These are phyloP conservation scores for Phalacrocorax carbo DNA, from an alignment of 2,113 vertebrate species.

Conservation along the genomic window DNA sequence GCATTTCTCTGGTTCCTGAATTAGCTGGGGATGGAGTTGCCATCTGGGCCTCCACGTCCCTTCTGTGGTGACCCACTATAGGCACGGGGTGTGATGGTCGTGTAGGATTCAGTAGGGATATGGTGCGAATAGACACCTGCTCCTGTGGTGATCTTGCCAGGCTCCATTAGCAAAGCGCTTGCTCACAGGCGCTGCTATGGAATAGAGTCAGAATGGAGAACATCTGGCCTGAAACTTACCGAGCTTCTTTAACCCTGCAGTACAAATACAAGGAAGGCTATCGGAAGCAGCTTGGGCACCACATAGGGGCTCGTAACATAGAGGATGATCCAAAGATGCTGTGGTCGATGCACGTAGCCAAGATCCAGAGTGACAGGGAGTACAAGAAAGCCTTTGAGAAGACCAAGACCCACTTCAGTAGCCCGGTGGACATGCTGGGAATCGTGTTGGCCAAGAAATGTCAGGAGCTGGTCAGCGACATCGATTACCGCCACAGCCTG, in stretches of 20 bases:
- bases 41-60: too few species aligned
- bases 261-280: slow-evolving; percentile 93
- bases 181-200: neutral
- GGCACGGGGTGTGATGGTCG: too few species aligned
- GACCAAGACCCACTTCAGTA: slow-evolving; percentile 85
- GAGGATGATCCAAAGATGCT: slow-evolving; percentile 88
- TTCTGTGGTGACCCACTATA: too few species aligned
- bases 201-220: too few species aligned
- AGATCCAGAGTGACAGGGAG: slow-evolving; percentile 88
- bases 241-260: slow-evolving; percentile 48
- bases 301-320: slow-evolving; percentile 83
- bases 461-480: slow-evolving; percentile 85
- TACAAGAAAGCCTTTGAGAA: slow-evolving; percentile 97
- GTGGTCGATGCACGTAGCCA: slow-evolving; percentile 88
- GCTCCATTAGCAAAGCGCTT: too few species aligned
- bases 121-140: too few species aligned
- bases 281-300: slow-evolving; percentile 89
- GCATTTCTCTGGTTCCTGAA: too few species aligned
- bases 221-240: too few species aligned
- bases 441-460: slow-evolving; percentile 90
- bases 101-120: too few species aligned
- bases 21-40: too few species aligned
- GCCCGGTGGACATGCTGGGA: slow-evolving; percentile 89
- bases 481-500: slow-evolving; percentile 83
- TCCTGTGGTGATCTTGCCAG: too few species aligned